Evolutionary conservation across 2,888 invertebrate genomes (phyloP).

Genomic region (Rhimphoctona megacephalus): DNA sequence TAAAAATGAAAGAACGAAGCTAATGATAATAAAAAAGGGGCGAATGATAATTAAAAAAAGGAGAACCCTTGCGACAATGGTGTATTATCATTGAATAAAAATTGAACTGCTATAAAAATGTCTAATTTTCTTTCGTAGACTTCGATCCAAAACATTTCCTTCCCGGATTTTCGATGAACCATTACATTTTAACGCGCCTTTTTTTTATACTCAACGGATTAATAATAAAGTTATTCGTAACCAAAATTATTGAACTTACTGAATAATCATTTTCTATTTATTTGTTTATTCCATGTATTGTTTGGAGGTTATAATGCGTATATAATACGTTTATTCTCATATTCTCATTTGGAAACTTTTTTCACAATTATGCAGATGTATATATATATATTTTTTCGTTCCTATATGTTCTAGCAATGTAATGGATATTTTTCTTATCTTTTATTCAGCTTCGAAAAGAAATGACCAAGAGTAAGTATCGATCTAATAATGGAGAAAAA

Average conservation of each 20-base stretch:
- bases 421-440: not conserved
- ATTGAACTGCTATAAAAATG: not conserved
- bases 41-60: constrained; percentile 1
- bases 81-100: constrained; percentile 46
- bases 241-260: not conserved
- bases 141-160: not conserved
- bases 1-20: not conserved
- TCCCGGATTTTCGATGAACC: not conserved
- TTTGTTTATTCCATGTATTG: not conserved
- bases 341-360: not conserved
- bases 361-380: not conserved
- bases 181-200: not conserved
- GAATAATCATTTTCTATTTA: not conserved
- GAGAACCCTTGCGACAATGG: not conserved
- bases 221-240: not conserved
- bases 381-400: not conserved
- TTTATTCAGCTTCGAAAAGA: not conserved
- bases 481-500: not conserved
- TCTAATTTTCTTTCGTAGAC: not conserved
- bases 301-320: not conserved
- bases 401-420: not conserved
- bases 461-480: not conserved
- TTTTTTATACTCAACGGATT: not conserved
- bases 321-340: not conserved
- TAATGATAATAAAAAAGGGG: not conserved